Conservation (phyloP, 2,797 vertebrate genomes). For the Pipistrellus kuhlii region DNA sequence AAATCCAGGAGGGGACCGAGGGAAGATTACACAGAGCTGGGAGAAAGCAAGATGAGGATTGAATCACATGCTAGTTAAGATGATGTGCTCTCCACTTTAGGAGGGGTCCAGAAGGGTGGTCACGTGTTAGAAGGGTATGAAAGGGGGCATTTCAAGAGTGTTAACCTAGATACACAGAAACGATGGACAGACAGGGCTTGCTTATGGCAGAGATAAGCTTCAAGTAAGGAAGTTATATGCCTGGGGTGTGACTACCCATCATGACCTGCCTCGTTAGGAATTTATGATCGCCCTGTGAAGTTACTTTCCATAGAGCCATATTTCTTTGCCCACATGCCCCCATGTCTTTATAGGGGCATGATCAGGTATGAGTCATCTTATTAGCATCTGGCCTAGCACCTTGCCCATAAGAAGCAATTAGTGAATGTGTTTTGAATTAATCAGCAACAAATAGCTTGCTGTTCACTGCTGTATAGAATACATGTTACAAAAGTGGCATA, state of each 20-base stretch:
- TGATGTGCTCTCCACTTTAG: not conserved
- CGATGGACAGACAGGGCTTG: not conserved
- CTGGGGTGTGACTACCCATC: not conserved
- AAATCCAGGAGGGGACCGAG: not conserved
- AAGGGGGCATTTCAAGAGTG: not conserved
- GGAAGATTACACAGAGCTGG: not conserved
- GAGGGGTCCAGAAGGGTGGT: not conserved
- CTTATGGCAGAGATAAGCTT: not conserved
- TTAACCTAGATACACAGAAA: not conserved
- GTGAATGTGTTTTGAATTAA: not conserved
- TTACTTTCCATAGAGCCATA: not conserved
- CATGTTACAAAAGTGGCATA: not conserved
- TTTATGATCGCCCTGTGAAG: not conserved
- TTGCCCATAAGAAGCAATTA: not conserved
- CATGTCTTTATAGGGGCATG: not conserved
- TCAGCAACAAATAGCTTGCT: not conserved
- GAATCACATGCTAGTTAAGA: not conserved
- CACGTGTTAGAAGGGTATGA: not conserved
- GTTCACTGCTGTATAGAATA: not conserved
- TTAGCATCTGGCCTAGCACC: not conserved
- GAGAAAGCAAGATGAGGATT: not conserved
- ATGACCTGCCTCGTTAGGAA: not conserved
- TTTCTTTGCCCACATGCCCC: not conserved
- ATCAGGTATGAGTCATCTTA: not conserved
- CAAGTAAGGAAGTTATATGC: not conserved